A percentile compares a stretch with the other conserved stretches of the same genome.
Conservation (phyloP, 2,113 vertebrate genomes). For the Myiagra hebetior region DNA sequence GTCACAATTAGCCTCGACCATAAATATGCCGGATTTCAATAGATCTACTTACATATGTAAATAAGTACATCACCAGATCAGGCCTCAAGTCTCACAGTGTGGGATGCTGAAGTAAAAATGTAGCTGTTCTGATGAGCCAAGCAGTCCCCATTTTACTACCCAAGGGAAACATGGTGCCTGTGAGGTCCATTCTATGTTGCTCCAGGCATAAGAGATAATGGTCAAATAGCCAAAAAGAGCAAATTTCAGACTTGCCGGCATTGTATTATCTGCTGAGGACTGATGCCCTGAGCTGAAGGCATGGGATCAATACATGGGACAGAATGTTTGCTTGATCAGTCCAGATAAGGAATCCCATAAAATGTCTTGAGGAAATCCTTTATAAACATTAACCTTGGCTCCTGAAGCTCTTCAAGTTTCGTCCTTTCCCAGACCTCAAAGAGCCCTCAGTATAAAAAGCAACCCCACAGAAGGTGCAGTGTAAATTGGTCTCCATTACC, state of each 20-base stretch:
- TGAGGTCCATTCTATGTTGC: background rate
- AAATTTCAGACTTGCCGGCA: background rate
- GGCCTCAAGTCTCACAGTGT: background rate
- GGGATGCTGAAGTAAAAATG: background rate
- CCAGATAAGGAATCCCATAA: background rate
- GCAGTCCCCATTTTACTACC: background rate
- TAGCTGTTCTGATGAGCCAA: background rate
- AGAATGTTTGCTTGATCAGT: background rate
- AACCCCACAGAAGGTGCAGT: background rate
- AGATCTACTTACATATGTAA: background rate
- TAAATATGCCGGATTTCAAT: conserved; percentile 22
- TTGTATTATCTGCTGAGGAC: background rate
- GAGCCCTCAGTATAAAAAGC: background rate
- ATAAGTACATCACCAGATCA: background rate
- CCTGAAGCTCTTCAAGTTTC: background rate
- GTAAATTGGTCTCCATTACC: background rate
- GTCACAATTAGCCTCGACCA: background rate
- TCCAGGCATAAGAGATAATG: background rate
- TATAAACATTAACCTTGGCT: background rate
- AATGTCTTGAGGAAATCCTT: background rate
- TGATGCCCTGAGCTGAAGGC: background rate
- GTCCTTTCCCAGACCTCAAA: background rate
- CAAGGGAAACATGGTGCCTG: background rate
- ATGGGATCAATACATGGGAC: background rate
- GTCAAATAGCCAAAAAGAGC: background rate